phyloP scores from a whole-genome alignment of 2,797 vertebrate genomes.

The Meda fulgida region DNA sequence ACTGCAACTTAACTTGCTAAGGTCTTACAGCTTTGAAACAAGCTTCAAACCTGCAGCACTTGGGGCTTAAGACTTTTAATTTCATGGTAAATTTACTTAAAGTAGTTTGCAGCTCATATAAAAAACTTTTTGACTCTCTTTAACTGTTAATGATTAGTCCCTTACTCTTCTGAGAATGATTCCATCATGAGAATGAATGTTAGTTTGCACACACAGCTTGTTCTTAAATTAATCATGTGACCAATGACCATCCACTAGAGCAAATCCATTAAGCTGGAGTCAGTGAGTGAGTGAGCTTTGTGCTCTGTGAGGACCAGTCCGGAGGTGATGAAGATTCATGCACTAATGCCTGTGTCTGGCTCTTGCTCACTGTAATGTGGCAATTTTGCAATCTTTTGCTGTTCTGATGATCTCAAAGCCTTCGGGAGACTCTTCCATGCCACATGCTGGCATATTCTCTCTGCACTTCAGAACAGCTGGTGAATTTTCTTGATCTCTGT shows the following conservation, averaged over 20 bases:
- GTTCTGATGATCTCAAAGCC: conserved; percentile 34
- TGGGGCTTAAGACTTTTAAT: conserved; percentile 35
- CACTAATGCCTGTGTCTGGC: conserved; percentile 42
- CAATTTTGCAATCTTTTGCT: conserved; percentile 46
- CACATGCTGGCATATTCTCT: conserved; percentile 11
- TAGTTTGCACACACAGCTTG: conserved; percentile 19
- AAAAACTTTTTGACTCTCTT: conserved; percentile 35
- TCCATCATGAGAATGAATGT: conserved; percentile 52
- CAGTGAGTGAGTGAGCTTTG: conserved; percentile 43
- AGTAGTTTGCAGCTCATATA: conserved; percentile 36
- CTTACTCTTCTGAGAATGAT: conserved; percentile 42
- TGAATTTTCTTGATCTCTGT: conserved; percentile 5
- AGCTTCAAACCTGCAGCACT: conserved; percentile 10
- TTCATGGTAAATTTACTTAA: conserved; percentile 54
- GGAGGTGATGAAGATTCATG: conserved; percentile 50
- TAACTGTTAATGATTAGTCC: conserved; percentile 44
- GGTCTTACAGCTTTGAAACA: conserved; percentile 18
- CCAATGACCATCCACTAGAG: conserved; percentile 34
- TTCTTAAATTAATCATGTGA: conserved; percentile 48
- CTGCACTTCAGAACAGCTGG: conserved; percentile 11
- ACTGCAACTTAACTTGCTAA: conserved; percentile 21
- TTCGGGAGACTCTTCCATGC: background rate
- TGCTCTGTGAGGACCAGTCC: conserved; percentile 34
- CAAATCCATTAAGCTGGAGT: conserved; percentile 55
- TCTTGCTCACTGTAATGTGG: conserved; percentile 56